Evolutionary conservation across 2,113 vertebrate genomes (phyloP).

Genomic region (Fregata magnificens): DNA sequence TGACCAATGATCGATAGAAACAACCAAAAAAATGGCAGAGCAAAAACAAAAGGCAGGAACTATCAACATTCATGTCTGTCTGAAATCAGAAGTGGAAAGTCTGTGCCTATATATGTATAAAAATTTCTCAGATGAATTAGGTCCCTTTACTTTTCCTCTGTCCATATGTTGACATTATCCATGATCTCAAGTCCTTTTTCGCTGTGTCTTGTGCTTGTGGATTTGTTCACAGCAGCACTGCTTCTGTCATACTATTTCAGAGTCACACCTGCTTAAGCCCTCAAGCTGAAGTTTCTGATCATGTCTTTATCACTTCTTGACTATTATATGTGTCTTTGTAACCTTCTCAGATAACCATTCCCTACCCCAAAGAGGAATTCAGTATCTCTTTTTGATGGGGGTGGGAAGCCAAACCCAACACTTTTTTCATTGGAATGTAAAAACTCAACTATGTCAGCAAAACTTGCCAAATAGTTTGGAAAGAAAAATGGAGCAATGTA

Average conservation of each 20-base stretch:
- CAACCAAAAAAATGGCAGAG: neutral
- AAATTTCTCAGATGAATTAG: neutral
- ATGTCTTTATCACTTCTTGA: neutral
- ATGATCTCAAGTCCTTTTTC: neutral
- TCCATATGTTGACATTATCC: neutral
- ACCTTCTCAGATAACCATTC: neutral
- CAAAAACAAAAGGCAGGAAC: neutral
- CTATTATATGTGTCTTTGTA: neutral
- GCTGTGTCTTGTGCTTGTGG: neutral
- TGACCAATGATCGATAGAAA: neutral
- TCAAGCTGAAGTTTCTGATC: neutral
- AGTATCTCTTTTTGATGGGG: rapidly evolving
- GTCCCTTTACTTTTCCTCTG: neutral
- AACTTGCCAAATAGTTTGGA: neutral
- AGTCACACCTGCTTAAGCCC: neutral
- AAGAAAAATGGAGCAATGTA: neutral
- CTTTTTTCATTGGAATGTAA: neutral
- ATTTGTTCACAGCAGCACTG: neutral
- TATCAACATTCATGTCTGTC: neutral
- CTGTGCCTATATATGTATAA: neutral
- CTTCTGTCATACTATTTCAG: neutral
- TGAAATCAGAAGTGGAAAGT: neutral
- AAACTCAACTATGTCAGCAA: rapidly evolving
- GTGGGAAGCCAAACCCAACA: rapidly evolving
- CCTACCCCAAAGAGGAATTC: neutral